A percentile compares a stretch with the other conserved stretches of the same genome.
phyloP scores from a whole-genome alignment of 1,140 invertebrate genomes.

The Microplitis mediator region DNA sequence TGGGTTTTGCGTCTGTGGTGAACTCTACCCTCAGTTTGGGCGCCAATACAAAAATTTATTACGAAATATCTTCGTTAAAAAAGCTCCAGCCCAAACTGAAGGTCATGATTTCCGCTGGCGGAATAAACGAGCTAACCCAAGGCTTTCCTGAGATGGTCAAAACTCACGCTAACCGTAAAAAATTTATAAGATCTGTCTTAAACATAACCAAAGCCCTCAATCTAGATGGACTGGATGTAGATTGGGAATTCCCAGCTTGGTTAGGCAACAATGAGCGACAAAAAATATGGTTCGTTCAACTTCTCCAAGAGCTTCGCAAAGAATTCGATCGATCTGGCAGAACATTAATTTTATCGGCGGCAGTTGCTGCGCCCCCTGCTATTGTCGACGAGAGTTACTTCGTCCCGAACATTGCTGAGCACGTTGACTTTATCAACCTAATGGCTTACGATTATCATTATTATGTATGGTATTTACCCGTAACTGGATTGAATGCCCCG shows the following conservation, averaged over 20 bases:
- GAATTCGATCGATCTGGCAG: slow-evolving; percentile 67
- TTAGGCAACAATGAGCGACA: slow-evolving; percentile 58
- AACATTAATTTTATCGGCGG: slow-evolving; percentile 72
- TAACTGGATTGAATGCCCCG: slow-evolving; percentile 84
- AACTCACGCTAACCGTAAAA: slow-evolving; percentile 71
- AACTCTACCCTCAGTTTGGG: slow-evolving; percentile 67
- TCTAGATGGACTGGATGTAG: slow-evolving; percentile 83
- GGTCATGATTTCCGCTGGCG: slow-evolving; percentile 80
- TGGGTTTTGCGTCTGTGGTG: slow-evolving; percentile 73
- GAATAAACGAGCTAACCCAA: slow-evolving; percentile 63
- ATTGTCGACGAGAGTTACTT: slow-evolving; percentile 79
- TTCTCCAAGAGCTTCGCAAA: slow-evolving; percentile 72
- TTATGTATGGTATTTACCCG: slow-evolving; percentile 75
- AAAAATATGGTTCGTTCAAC: slow-evolving; percentile 73
- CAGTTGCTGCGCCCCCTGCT: slow-evolving; percentile 75
- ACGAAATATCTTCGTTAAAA: slow-evolving; percentile 68
- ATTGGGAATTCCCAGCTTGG: slow-evolving; percentile 84
- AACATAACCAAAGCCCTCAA: slow-evolving; percentile 66
- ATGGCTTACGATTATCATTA: slow-evolving; percentile 92
- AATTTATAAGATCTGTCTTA: slow-evolving; percentile 74
- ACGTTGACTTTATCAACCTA: slow-evolving; percentile 83
- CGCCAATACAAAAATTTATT: slow-evolving; percentile 57
- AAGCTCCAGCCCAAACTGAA: slow-evolving; percentile 72
- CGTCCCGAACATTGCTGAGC: slow-evolving; percentile 74
- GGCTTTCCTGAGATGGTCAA: slow-evolving; percentile 75